Evolutionary conservation across 2,797 vertebrate genomes (phyloP).

Genomic region (Chaetophractus vellerosus): DNA sequence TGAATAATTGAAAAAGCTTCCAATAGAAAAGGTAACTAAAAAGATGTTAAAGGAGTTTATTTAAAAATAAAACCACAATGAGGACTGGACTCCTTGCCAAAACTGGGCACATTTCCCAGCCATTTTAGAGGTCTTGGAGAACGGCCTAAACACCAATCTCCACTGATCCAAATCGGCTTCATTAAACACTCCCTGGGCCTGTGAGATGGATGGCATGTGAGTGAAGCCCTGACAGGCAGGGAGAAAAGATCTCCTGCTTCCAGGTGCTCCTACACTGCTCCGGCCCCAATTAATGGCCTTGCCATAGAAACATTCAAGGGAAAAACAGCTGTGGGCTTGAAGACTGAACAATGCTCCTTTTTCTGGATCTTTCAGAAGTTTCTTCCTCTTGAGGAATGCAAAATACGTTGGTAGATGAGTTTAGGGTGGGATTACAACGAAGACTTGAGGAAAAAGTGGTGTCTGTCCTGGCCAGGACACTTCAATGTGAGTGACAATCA

Average conservation of each 20-base stretch:
- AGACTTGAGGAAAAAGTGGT: not conserved
- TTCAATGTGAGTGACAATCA: not conserved
- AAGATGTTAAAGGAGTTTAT: constrained; percentile 22
- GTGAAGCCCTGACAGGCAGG: not conserved
- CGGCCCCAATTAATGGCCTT: not conserved
- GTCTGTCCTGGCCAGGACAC: not conserved
- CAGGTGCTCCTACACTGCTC: not conserved
- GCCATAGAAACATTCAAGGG: not conserved
- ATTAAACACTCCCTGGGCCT: constrained; percentile 53
- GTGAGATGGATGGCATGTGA: constrained; percentile 48
- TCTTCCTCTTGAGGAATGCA: not conserved
- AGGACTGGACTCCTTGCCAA: constrained; percentile 43
- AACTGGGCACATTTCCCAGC: constrained; percentile 53
- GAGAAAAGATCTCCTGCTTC: not conserved
- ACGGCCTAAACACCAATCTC: constrained; percentile 25
- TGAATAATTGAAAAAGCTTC: constrained; percentile 67
- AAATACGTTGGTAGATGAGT: not conserved
- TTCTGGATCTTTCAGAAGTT: not conserved
- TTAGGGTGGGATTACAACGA: not conserved
- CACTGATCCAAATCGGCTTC: constrained; percentile 56
- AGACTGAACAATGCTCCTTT: not conserved
- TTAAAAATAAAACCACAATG: constrained; percentile 58
- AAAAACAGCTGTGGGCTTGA: not conserved
- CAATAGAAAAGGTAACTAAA: constrained; percentile 55
- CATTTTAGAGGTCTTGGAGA: constrained; percentile 69